These are phyloP conservation scores for Luffia ferchaultella DNA, from an alignment of 2,888 invertebrate species.

Conservation along the genomic window DNA sequence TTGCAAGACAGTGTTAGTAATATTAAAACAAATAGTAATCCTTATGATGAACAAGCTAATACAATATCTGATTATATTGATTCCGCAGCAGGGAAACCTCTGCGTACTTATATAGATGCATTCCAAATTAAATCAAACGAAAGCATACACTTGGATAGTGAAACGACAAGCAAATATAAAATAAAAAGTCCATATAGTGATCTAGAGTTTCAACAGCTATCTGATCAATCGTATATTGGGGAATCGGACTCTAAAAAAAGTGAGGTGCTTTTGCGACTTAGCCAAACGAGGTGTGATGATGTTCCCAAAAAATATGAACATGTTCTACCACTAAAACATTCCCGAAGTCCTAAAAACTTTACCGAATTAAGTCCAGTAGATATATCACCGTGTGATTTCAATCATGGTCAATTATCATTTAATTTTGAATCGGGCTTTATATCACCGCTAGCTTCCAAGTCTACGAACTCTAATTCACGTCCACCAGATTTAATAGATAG, in stretches of 20 bases:
- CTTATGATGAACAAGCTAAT: neutral
- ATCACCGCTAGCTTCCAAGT: slow-evolving; percentile 24
- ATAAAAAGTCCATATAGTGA: slow-evolving; percentile 16
- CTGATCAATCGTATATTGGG: neutral
- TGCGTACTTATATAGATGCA: slow-evolving; percentile 50
- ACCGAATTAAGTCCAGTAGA: slow-evolving; percentile 45
- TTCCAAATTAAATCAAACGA: slow-evolving; percentile 24
- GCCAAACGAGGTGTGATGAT: slow-evolving; percentile 26
- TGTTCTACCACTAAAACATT: slow-evolving; percentile 22
- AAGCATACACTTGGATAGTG: slow-evolving; percentile 25
- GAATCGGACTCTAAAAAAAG: slow-evolving; percentile 21
- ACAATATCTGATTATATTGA: slow-evolving; percentile 42
- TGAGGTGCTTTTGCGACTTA: slow-evolving; percentile 30
- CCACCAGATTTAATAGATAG: slow-evolving; percentile 56
- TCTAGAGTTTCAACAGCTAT: slow-evolving; percentile 3
- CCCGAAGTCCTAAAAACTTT: slow-evolving; percentile 26
- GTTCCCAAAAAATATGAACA: slow-evolving; percentile 17
- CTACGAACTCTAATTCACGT: slow-evolving; percentile 22
- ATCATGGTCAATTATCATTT: slow-evolving; percentile 24
- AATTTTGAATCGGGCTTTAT: slow-evolving; percentile 36
- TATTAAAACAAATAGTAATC: neutral
- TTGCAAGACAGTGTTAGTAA: neutral
- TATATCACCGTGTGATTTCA: slow-evolving; percentile 38
- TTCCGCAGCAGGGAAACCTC: slow-evolving; percentile 45
- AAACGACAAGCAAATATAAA: slow-evolving; percentile 23